Conservation (phyloP, 2,888 invertebrate species). For the Hetaerina titia region DNA sequence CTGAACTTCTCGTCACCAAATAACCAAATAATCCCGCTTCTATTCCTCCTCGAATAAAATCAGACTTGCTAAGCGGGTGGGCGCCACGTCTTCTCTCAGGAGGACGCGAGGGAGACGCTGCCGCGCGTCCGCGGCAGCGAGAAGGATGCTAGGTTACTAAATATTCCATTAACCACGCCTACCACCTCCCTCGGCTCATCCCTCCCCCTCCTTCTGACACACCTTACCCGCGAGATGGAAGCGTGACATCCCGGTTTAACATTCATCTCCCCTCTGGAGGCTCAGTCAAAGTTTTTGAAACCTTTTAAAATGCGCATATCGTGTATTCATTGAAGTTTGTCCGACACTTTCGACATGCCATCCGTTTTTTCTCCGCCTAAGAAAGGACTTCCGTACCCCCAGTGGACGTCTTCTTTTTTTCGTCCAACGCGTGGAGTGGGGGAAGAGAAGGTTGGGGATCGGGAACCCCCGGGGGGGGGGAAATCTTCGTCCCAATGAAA, state of each 20-base stretch:
- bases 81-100: not conserved
- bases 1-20: no score
- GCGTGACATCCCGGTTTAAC: not conserved
- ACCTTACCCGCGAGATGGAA: no score
- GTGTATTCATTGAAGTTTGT: slow-evolving; percentile 4
- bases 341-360: not conserved
- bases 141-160: not conserved
- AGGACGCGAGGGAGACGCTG: not conserved
- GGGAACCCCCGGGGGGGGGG: not conserved
- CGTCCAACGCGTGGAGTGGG: not conserved
- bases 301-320: slow-evolving; percentile 17
- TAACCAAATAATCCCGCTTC: not conserved
- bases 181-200: no score
- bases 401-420: not conserved
- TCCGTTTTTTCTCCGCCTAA: not conserved
- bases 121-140: not conserved
- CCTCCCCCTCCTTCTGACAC: no score
- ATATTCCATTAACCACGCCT: no score
- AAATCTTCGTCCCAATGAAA: not conserved
- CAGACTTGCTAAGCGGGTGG: not conserved
- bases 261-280: not conserved
- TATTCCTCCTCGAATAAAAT: not conserved
- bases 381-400: not conserved
- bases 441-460: not conserved
- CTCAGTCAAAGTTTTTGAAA: not conserved